Conservation (phyloP, 2,888 invertebrate genomes). For the Latheticus oryzae region DNA sequence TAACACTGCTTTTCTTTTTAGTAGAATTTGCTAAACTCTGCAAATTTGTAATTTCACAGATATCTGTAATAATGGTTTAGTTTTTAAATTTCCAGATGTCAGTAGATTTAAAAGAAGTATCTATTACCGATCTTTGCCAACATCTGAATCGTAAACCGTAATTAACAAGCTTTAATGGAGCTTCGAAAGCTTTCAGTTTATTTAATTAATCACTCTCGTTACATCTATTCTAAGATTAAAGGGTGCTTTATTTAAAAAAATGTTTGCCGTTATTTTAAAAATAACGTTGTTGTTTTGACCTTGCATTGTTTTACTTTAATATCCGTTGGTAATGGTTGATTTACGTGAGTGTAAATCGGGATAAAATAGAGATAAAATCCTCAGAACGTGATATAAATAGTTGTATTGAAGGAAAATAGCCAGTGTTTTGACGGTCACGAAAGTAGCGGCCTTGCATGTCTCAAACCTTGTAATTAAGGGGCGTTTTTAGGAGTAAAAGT, state of each 20-base stretch:
- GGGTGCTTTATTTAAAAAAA: too few species aligned
- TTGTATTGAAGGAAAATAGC: not conserved
- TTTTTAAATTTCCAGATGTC: too few species aligned
- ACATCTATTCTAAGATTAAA: too few species aligned
- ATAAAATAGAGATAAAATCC: constrained; percentile 25
- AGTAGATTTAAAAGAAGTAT: too few species aligned
- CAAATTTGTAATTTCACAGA: too few species aligned
- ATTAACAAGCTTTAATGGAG: constrained; percentile 28
- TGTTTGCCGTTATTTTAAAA: too few species aligned
- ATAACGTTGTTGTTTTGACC: constrained; percentile 28
- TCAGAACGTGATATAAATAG: constrained; percentile 9
- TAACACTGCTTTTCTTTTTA: too few species aligned
- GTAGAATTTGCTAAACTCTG: too few species aligned
- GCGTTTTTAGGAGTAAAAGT: constrained; percentile 13
- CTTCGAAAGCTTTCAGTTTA: constrained; percentile 26
- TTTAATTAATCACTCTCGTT: too few species aligned
- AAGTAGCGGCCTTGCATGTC: constrained; percentile 34
- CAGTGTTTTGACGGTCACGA: constrained; percentile 25
- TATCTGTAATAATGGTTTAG: too few species aligned
- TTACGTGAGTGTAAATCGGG: constrained; percentile 33
- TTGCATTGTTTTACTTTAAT: constrained; percentile 27
- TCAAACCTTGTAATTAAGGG: constrained; percentile 34
- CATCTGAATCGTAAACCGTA: constrained; percentile 24
- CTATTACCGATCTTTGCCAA: constrained; percentile 3
- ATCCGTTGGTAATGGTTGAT: constrained; percentile 36